Conservation (phyloP, 1,140 invertebrate species). For the Ceratoteleas bidentatus region DNA sequence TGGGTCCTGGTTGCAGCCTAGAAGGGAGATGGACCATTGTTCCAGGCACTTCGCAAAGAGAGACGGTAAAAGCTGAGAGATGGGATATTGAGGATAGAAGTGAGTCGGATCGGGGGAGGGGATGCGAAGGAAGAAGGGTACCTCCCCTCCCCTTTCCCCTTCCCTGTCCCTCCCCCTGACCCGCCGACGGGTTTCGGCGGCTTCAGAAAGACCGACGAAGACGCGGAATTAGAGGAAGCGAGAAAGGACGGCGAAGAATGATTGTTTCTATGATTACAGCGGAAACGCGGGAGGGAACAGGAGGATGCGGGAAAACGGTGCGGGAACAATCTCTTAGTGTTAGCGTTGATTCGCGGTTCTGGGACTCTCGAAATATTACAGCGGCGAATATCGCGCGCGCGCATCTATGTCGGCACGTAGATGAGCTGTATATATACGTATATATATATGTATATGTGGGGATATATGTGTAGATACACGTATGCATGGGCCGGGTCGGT, state of each 20-base stretch:
- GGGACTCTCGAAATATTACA: slow-evolving; percentile 79
- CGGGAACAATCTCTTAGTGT: slow-evolving; percentile 78
- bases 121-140: slow-evolving; percentile 51
- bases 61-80: slow-evolving; percentile 44
- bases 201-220: slow-evolving; percentile 40
- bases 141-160: no score
- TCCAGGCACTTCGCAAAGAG: slow-evolving; percentile 37
- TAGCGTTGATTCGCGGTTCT: slow-evolving; percentile 78
- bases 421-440: no score
- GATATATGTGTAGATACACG: no score
- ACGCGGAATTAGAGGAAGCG: slow-evolving; percentile 45
- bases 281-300: slow-evolving; percentile 73
- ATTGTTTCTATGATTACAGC: slow-evolving; percentile 81
- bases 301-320: slow-evolving; percentile 54
- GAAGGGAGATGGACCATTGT: slow-evolving; percentile 51
- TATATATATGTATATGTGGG: no score
- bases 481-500: no score
- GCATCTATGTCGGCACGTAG: background rate
- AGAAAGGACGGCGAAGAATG: slow-evolving; percentile 72
- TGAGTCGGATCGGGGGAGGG: slow-evolving; percentile 44
- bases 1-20: slow-evolving; percentile 45
- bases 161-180: no score
- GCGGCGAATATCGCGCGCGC: slow-evolving; percentile 65
- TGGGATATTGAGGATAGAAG: slow-evolving; percentile 67
- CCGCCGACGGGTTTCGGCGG: background rate